Percentiles rank a stretch among this genome's conserved stretches.
These are phyloP conservation scores for Macropis europaea DNA, from an alignment of 2,888 invertebrate genomes.

Conservation along the genomic window DNA sequence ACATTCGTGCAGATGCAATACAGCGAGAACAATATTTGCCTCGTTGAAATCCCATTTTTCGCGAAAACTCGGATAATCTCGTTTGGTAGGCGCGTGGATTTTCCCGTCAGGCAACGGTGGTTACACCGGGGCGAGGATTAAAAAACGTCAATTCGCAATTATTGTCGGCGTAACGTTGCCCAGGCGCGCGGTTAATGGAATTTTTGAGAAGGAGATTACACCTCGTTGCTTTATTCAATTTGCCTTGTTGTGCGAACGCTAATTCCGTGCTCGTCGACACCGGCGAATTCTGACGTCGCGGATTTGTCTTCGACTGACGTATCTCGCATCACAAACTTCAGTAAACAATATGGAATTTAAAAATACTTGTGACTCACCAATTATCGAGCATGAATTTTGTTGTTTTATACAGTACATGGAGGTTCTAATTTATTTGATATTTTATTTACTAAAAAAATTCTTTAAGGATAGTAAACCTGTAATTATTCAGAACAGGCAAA, in stretches of 20 bases:
- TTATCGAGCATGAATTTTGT: too few species aligned
- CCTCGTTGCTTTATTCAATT: constrained; percentile 63
- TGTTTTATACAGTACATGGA: too few species aligned
- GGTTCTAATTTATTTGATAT: too few species aligned
- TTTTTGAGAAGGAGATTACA: constrained; percentile 78
- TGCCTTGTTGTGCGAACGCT: constrained; percentile 37
- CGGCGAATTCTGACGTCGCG: constrained; percentile 35
- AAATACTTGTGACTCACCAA: too few species aligned
- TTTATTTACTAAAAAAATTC: too few species aligned
- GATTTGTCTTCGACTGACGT: constrained; percentile 25
- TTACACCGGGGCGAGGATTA: constrained; percentile 49
- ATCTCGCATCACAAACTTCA: neutral
- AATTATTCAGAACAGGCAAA: too few species aligned
- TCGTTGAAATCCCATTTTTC: constrained; percentile 64
- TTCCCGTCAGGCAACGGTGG: constrained; percentile 54
- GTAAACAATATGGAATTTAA: neutral
- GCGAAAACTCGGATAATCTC: constrained; percentile 46
- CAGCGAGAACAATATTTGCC: neutral
- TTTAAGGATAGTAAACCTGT: too few species aligned
- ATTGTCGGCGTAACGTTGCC: constrained; percentile 58
- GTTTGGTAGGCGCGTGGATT: constrained; percentile 54
- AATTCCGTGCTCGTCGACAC: constrained; percentile 36
- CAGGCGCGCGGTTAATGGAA: constrained; percentile 74
- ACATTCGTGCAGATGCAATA: neutral
- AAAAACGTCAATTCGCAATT: constrained; percentile 76